Evolutionary conservation across 37 sponge, comb jelly and placozoan species (phyloP).

Genomic region (Oopsacas minuta): DNA sequence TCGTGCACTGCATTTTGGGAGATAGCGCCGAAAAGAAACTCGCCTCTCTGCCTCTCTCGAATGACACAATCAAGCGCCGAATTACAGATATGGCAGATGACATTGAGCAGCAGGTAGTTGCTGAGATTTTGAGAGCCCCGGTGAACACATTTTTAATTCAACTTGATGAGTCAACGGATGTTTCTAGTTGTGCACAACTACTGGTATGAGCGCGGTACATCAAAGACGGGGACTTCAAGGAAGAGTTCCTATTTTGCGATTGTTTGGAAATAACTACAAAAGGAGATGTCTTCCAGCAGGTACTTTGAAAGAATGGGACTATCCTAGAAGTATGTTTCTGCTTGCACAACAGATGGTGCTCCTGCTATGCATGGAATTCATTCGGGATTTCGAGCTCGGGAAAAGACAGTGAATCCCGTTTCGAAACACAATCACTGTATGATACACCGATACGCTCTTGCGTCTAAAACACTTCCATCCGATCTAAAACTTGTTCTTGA

Average conservation of each 20-base stretch:
- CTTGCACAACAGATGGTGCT: too few relatives aligned
- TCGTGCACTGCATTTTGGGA: not conserved
- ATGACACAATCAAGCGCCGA: not conserved
- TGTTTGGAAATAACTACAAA: not conserved
- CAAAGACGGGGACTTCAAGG: not conserved
- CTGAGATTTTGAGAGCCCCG: not conserved
- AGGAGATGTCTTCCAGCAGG: too few relatives aligned
- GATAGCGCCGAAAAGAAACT: not conserved
- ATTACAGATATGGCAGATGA: not conserved
- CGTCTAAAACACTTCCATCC: too few relatives aligned
- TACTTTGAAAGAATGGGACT: too few relatives aligned
- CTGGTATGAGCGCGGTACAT: not conserved
- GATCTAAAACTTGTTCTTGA: too few relatives aligned
- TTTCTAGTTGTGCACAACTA: not conserved
- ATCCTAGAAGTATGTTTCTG: too few relatives aligned
- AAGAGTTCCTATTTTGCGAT: not conserved
- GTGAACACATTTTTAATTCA: not conserved
- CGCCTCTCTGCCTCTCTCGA: not conserved
- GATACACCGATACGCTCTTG: too few relatives aligned
- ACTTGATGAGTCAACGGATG: conserved; percentile 12
- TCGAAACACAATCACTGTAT: too few relatives aligned
- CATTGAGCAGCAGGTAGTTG: not conserved
- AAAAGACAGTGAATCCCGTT: too few relatives aligned
- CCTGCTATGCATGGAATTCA: too few relatives aligned
- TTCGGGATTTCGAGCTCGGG: too few relatives aligned